These are phyloP conservation scores for Himalopsyche kuldschensis DNA, from an alignment of 2,888 invertebrate species.

Conservation along the genomic window DNA sequence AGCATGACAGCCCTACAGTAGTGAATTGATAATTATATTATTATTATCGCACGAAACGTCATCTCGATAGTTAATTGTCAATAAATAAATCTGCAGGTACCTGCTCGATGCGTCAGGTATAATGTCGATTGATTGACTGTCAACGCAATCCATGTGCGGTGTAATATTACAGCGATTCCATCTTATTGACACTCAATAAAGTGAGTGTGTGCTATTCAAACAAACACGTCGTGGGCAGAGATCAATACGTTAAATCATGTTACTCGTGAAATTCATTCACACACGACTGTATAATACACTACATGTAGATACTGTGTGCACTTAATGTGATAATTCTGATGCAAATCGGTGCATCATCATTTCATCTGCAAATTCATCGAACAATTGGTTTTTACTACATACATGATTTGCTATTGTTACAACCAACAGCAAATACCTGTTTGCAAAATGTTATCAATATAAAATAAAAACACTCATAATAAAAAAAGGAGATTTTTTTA, in stretches of 20 bases:
- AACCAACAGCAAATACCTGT: too few relatives aligned
- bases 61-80: neutral
- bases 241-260: neutral
- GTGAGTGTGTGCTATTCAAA: neutral
- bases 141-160: neutral
- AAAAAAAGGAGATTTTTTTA: too few relatives aligned
- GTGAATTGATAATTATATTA: neutral
- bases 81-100: neutral
- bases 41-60: neutral
- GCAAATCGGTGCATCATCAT: too few relatives aligned
- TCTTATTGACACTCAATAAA: neutral
- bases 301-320: too few relatives aligned
- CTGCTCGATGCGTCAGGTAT: neutral
- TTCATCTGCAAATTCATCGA: too few relatives aligned
- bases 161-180: neutral
- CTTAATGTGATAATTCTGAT: too few relatives aligned
- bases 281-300: neutral
- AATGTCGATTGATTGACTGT: neutral
- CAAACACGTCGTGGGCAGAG: neutral
- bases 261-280: neutral
- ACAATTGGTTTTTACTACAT: too few relatives aligned
- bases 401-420: too few relatives aligned
- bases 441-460: too few relatives aligned
- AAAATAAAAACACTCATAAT: too few relatives aligned
- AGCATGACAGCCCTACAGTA: neutral